Conservation (phyloP, 2,888 invertebrate genomes). For the Ligdia adustata region DNA sequence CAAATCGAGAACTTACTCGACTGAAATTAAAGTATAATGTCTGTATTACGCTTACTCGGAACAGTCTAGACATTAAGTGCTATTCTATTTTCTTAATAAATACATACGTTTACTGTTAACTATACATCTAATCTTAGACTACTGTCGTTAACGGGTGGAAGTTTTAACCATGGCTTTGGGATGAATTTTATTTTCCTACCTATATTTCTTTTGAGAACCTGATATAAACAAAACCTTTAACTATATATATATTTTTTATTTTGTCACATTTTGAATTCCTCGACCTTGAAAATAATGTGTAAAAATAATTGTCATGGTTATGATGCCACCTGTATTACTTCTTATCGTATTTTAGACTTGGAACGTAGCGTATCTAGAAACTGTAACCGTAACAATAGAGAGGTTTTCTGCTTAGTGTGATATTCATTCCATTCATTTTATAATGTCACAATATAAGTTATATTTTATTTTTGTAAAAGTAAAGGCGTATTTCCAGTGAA, state of each 20-base stretch:
- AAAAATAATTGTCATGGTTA: background rate
- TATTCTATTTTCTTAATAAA: constrained; percentile 81
- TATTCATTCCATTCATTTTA: constrained; percentile 75
- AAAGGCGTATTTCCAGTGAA: constrained; percentile 35
- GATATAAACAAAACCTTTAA: too few species aligned
- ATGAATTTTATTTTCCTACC: too few species aligned
- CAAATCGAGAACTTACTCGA: constrained; percentile 79
- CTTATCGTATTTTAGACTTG: constrained; percentile 36
- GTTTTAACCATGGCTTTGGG: constrained; percentile 37
- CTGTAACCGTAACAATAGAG: constrained; percentile 48
- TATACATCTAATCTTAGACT: constrained; percentile 60
- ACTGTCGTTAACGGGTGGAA: constrained; percentile 32
- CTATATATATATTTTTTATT: too few species aligned
- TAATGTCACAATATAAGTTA: constrained; percentile 45
- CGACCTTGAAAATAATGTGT: background rate
- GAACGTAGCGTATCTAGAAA: constrained; percentile 36
- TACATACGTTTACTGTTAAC: constrained; percentile 67
- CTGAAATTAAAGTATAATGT: constrained; percentile 71
- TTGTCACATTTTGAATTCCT: too few species aligned
- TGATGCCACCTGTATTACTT: constrained; percentile 14
- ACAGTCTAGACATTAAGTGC: constrained; percentile 80
- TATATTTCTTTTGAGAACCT: too few species aligned
- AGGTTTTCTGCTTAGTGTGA: constrained; percentile 77
- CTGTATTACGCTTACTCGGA: constrained; percentile 83
- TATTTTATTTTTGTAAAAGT: constrained; percentile 54